Evolutionary conservation across 2,113 vertebrate species (phyloP), one percentile per base, ranked within the genome.

Genomic region (Polyodon spathula): DNA sequence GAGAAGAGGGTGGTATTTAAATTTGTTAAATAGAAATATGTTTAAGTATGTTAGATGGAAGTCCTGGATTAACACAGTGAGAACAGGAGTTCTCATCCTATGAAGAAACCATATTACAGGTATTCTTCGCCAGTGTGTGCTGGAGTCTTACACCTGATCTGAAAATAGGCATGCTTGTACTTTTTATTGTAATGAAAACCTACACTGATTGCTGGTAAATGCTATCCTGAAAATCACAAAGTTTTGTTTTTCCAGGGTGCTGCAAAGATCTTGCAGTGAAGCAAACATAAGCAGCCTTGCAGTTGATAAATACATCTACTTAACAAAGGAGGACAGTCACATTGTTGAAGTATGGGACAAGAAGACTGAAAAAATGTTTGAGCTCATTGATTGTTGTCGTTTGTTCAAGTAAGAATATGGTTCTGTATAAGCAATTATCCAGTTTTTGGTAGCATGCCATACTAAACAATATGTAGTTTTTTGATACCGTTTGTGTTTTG

Each of bases 291-390:
- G 87, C 54, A 88, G 88, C 0, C 81, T 97, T 80, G 93, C 76
- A 15, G 90, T 95, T 63, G 95, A 97, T 52, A 90, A 91, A 42
- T 85, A 77, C 37, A 81, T 94, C 54, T 98, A 93, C 72, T 64
- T 97, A 63, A 93, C 90, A 70, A 97, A 94, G 84, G 85, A 87
- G 16, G 87, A 88, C n/a, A 85, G 89, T 12, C 77, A 92, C 2
- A 75, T 84, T 14, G 88, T 98, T 1, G 94, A 97, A 79, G 86
- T 98, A 46, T 93, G 95, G 95, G 93, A 98, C 68, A 94, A 91
- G 80, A 93, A 89, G 68, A 89, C 81, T 0, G 90, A 92, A 73
- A 92, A 86, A 66, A 87, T 94, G 79, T 81, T 85, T 63, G 87
- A 91, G 74, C 74, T 87, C 40, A 92, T 97, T 61, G 87, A 97